Conservation (phyloP, 2,888 invertebrate genomes). For the Eristalis tenax region DNA sequence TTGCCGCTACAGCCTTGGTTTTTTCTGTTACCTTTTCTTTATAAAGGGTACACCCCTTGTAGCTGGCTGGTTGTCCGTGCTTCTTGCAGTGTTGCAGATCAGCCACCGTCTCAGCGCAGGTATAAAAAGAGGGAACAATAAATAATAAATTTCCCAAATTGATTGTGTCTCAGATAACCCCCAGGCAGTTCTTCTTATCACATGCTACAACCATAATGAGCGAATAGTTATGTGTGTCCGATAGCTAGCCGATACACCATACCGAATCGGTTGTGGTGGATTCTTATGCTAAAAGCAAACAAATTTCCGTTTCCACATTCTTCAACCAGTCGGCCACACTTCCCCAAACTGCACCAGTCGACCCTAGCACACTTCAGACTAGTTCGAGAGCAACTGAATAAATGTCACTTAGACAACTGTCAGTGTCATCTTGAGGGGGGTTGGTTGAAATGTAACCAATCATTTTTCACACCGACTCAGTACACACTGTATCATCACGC, state of each 20-base stretch:
- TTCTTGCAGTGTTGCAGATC: too few species aligned
- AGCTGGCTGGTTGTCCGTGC: too few species aligned
- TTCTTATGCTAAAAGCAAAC: background rate
- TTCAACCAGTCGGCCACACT: background rate
- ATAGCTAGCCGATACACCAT: too few species aligned
- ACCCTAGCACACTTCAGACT: background rate
- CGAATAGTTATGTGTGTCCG: background rate
- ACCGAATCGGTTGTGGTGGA: background rate
- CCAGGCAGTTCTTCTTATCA: background rate
- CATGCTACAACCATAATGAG: too few species aligned
- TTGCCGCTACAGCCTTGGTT: too few species aligned
- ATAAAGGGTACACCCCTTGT: too few species aligned
- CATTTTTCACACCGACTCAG: constrained; percentile 23
- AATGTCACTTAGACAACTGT: background rate
- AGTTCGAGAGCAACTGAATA: background rate
- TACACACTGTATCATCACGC: background rate
- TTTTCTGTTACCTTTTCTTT: too few species aligned
- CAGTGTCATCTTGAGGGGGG: background rate
- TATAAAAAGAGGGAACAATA: background rate
- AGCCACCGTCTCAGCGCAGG: background rate
- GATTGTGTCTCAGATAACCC: background rate
- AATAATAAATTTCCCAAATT: background rate
- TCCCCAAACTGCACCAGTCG: background rate
- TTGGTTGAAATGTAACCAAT: background rate
- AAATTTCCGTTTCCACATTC: background rate